Base-by-base conservation (phyloP, 2,888 invertebrate genomes). In the Heterodera filipjevi region DNA sequence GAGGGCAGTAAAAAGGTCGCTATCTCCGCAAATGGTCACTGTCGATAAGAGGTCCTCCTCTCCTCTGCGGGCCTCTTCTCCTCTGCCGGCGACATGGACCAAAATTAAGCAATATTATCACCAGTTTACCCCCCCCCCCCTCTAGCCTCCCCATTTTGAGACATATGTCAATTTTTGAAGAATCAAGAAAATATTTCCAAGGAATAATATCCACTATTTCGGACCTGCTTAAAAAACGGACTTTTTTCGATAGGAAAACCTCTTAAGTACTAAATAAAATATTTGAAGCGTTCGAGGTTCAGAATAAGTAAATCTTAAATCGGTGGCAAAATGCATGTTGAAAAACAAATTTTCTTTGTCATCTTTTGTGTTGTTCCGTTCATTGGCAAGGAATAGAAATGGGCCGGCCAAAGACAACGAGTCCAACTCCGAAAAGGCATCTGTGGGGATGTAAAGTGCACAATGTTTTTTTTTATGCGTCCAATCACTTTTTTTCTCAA, bases 311-410 rank as follows among this genome's bases (percentile, higher is more conserved):
- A n/a, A n/a, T n/a, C n/a, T n/a, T n/a, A 39, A 64, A 27, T 35
- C 3, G 6, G 44, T 14, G 66, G 66, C 39, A 70, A n/a, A n/a
- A n/a, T 64, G 30, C 3, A 77, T 53, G n/a, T 78, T 77, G 14
- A 71, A 78, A n/a, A 91, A 82, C 27, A 91, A 89, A 39, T 91
- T 91, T 91, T 95, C 94, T 90, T 96, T 94, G 90, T 97, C 96
- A n/a, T n/a, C n/a, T n/a, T n/a, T n/a, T 39, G 6, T 39, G 39
- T 6, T 2, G 10, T 27, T 2, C 59, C 27, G n/a, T 27, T 27
- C 22, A 8, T n/a, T 59, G 19, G 59, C 59, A 59, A 59, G 19
- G 27, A 59, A 12, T 27, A 59, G 10, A 91, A 92, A 97, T 0
- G 96, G 94, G 0, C 96, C 96, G 6, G 82, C 81, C 35, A 86